phyloP scores from a whole-genome alignment of 2,113 vertebrate genomes.

The Syngnathus typhle region DNA sequence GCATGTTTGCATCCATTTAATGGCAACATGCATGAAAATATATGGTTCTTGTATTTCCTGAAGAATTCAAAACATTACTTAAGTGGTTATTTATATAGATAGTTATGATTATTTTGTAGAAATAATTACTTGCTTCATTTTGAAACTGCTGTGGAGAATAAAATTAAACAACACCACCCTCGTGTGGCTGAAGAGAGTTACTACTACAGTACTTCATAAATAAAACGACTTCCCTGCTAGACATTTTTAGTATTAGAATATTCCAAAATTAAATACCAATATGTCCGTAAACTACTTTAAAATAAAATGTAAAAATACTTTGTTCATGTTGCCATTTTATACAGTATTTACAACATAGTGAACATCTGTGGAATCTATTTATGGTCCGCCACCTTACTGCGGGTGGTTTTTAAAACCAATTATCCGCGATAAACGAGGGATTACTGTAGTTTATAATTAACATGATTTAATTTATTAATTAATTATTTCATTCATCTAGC shows the following conservation, averaged over 20 bases:
- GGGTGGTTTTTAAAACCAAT: too few species aligned
- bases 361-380: too few species aligned
- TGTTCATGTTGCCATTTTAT: too few species aligned
- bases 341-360: too few species aligned
- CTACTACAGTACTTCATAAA: not conserved
- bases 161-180: not conserved
- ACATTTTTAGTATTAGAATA: not conserved
- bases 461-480: too few species aligned
- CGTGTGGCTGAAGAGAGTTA: not conserved
- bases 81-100: too few species aligned
- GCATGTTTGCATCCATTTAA: not conserved
- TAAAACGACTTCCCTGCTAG: not conserved
- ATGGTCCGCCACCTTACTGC: too few species aligned
- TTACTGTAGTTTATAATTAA: too few species aligned
- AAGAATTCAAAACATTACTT: too few species aligned
- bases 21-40: not conserved
- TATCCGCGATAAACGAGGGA: too few species aligned
- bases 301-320: not conserved
- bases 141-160: not conserved
- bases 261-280: not conserved
- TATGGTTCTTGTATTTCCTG: too few species aligned
- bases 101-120: not conserved
- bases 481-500: too few species aligned
- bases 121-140: not conserved
- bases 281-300: not conserved